These are phyloP conservation scores for Leptoteleia sp. DNA, from an alignment of 1,140 invertebrate genomes.

Conservation along the genomic window DNA sequence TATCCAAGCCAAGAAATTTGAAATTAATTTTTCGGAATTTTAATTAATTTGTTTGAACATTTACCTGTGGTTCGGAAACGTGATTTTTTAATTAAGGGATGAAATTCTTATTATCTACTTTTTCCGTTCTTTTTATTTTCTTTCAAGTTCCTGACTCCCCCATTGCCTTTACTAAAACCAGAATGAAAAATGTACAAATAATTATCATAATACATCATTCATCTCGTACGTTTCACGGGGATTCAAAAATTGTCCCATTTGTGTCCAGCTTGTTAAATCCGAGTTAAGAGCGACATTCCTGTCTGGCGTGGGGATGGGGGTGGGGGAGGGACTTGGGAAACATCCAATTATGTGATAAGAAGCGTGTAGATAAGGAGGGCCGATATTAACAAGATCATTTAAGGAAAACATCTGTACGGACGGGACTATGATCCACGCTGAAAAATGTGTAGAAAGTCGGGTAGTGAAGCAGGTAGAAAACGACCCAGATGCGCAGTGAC, in stretches of 20 bases:
- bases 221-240: conserved; percentile 12
- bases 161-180: too few species aligned
- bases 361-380: conserved; percentile 6
- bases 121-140: not conserved
- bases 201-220: conserved; percentile 13
- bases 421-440: conserved; percentile 4
- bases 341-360: conserved; percentile 31
- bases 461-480: conserved; percentile 44
- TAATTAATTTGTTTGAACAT: too few species aligned
- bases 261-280: not conserved
- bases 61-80: too few species aligned
- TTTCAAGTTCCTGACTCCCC: not conserved
- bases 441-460: conserved; percentile 17
- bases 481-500: conserved; percentile 43
- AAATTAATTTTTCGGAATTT: too few species aligned
- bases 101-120: too few species aligned
- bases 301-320: too few species aligned
- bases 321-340: conserved; percentile 1
- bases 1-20: too few species aligned
- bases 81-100: too few species aligned
- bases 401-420: conserved; percentile 33
- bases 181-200: conserved; percentile 6
- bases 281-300: conserved; percentile 11
- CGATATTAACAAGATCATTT: conserved; percentile 36
- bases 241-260: conserved; percentile 8